Conservation (phyloP, 2,888 invertebrate genomes). For the Yponomeuta cagnagella region DNA sequence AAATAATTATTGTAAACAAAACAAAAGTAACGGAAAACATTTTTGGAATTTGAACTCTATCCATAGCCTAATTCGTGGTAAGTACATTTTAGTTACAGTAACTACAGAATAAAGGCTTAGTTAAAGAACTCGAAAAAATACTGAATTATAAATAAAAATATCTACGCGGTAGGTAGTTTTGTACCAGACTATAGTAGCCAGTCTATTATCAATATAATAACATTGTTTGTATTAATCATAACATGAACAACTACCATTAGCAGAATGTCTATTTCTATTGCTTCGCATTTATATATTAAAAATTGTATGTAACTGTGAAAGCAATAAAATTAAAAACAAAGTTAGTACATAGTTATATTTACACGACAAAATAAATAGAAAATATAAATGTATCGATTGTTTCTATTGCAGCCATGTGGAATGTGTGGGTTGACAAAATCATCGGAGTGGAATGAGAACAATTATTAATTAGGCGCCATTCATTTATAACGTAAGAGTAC, state of each 20-base stretch:
- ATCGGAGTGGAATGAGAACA: constrained; percentile 16
- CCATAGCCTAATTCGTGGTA: background rate
- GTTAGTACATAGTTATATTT: background rate
- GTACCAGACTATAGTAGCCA: background rate
- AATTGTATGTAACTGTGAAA: background rate
- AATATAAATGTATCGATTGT: constrained; percentile 5
- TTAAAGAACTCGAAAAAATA: background rate
- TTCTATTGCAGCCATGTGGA: constrained; percentile 65
- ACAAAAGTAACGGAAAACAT: background rate
- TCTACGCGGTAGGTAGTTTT: background rate
- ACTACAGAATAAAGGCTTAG: background rate
- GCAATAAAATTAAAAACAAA: constrained; percentile 9
- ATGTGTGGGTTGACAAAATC: constrained; percentile 38
- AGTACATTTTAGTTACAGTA: background rate
- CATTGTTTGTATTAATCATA: background rate
- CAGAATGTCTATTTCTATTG: background rate
- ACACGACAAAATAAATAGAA: background rate
- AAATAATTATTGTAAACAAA: background rate
- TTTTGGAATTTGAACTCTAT: background rate
- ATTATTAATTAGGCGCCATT: background rate
- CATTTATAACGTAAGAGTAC: background rate
- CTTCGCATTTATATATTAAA: background rate
- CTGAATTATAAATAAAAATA: background rate
- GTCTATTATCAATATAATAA: background rate
- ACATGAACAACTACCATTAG: background rate